Evolutionary conservation across 2,888 invertebrate genomes (phyloP), one percentile per base, ranked within the genome.

Genomic region (Hymenopus coronatus): DNA sequence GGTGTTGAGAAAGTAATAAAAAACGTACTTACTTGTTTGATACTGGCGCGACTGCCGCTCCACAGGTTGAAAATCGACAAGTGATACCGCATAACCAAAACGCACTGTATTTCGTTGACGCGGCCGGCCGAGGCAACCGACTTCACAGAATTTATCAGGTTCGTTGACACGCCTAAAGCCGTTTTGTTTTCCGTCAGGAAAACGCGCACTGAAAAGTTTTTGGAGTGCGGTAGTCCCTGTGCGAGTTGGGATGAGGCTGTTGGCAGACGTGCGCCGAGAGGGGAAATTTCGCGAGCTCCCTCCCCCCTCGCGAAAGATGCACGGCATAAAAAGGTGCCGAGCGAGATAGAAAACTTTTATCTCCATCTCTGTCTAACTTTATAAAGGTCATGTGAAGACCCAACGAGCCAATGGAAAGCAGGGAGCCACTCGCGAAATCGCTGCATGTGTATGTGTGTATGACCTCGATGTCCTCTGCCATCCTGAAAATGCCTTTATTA

Each of bases 391-490:
- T 84, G 89, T 86, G 87, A 33, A 85, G 84, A 20, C 40, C 85
- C 30, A 27, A 15, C 84, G 33, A 88, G 46, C 88, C 90, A 88
- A 89, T 89, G 40, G 88, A 40, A 40, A 70, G 3, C 54, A 54
- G 33, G 33, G 33, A 40, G 40, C 40, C 30, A 81, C 85, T 28
- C 84, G 70, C 46, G 28, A 54, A 70, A 27, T 86, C 86, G 86
- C 86, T 82, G 89, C 81, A n/a, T 81, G 33, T 82, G 88, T 85
- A 87, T 46, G 70, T 84, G 90, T 90, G 85, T 88, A 88, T 90
- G 90, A 90, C 90, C 90, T 85, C 90, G 85, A 89, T 90, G 90
- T 90, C 90, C 90, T 90, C 89, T 90, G 88, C 46, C 46, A 82
- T 70, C 85, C 88, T 88, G 46, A 86, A 85, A 90, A 88, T 90